Base-by-base conservation (phyloP, 2,113 vertebrate species). In the Copsychus sechellarum region DNA sequence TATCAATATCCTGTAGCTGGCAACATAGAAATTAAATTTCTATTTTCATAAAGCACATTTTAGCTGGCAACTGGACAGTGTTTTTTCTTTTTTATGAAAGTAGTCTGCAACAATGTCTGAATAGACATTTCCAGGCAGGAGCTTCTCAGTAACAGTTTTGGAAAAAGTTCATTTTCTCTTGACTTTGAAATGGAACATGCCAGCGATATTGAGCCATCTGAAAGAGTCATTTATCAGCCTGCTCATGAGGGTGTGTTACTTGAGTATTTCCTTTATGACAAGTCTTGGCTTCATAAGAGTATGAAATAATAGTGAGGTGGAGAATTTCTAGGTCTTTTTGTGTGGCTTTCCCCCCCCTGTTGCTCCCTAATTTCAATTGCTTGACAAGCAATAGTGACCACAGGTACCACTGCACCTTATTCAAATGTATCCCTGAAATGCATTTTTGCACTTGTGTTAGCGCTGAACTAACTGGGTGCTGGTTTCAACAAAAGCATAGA, bases 21-120 rank as follows among this genome's bases (percentile, higher is more conserved):
- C 69, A 93, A 57, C 77, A 54, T 3, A 72, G 86, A 81, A 79
- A 96, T 86, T 81, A 51, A 72, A 79, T 91, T 93, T 94, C 25
- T 94, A 0, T 96, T 96, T 96, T 84, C 60, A 57, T 95, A 76
- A 94, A 92, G 57, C 22, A 77, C 11, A 14, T 61, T 87, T 94
- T 71, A 88, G 43, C 24, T 62, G 60, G 54, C 33, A 93, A 25
- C 24, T 0, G 7, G 69, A 81, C 77, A 42, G 38, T 14, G 25
- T 38, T 81, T 65, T 93, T 86, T 81, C 22, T 34, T 79, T 86
- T 81, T 58, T 66, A 60, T 70, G 60, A 62, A 73, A 81, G 38
- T 6, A 67, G 57, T 72, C 33, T 74, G 57, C 42, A 76, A 28
- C 57, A 9, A 40, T 26, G 26, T 69, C 54, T 94, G 86, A 91